A percentile compares a stretch with the other conserved stretches of the same genome.
Conservation (phyloP, 2,888 invertebrate species). For the Hyposoter dolosus region DNA sequence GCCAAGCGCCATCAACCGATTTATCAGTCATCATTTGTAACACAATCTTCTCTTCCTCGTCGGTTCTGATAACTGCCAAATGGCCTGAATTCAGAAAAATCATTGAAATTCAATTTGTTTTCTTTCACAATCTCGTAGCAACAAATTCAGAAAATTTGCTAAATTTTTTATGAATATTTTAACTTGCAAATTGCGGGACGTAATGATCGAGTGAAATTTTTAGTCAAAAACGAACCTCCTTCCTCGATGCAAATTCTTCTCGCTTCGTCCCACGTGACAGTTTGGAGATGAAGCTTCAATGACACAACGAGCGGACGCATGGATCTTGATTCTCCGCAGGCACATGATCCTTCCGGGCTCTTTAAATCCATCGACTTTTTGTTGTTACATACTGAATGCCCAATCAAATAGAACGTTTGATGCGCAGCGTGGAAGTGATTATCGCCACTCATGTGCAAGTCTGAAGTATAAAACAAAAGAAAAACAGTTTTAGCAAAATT, state of each 20-base stretch:
- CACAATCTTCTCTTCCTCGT: constrained; percentile 67
- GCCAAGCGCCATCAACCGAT: constrained; percentile 59
- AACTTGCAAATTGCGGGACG: too few species aligned
- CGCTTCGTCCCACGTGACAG: constrained; percentile 64
- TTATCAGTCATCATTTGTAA: constrained; percentile 54
- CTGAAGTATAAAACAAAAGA: not conserved
- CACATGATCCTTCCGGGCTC: constrained; percentile 4
- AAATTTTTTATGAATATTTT: not conserved
- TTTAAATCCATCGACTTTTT: constrained; percentile 12
- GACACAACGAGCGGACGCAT: constrained; percentile 49
- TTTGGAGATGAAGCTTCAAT: constrained; percentile 55
- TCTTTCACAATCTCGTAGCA: not conserved
- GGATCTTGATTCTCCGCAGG: constrained; percentile 25
- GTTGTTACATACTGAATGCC: constrained; percentile 21
- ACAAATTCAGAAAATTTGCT: not conserved
- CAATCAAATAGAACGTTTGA: constrained; percentile 41
- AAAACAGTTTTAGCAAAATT: not conserved
- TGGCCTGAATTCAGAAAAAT: constrained; percentile 54
- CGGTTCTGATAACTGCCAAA: constrained; percentile 63
- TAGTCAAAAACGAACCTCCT: constrained; percentile 61
- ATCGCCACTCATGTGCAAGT: constrained; percentile 12
- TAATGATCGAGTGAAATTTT: not conserved
- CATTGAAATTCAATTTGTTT: not conserved
- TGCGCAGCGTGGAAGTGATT: constrained; percentile 41
- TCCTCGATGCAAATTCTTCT: constrained; percentile 65